phyloP scores from a whole-genome alignment of 2,797 vertebrate genomes.

The Notolabrus celidotus region DNA sequence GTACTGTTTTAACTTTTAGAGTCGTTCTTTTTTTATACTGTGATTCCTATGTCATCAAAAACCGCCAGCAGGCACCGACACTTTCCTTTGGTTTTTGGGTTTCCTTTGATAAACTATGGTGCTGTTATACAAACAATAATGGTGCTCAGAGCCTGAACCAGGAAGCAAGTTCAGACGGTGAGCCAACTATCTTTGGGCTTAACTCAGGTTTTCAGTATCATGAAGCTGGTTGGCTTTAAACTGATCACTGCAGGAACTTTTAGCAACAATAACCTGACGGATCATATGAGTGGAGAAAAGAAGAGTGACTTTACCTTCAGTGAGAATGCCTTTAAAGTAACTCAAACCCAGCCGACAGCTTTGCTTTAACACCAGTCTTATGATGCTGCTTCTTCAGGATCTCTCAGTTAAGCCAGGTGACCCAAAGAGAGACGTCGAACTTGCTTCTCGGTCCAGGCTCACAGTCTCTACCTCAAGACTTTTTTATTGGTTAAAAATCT shows the following conservation, averaged over 20 bases:
- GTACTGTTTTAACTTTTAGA: slow-evolving; percentile 38
- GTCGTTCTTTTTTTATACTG: slow-evolving; percentile 34
- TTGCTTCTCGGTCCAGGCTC: slow-evolving; percentile 33
- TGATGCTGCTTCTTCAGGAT: background rate
- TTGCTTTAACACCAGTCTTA: background rate
- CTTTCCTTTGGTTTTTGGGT: slow-evolving; percentile 33
- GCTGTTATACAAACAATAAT: slow-evolving; percentile 37
- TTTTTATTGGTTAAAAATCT: slow-evolving; percentile 52
- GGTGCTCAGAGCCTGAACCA: slow-evolving; percentile 43
- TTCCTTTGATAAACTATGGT: slow-evolving; percentile 33
- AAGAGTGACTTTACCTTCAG: background rate
- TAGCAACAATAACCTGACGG: background rate
- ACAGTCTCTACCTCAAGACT: slow-evolving; percentile 78
- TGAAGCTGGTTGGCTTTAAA: background rate
- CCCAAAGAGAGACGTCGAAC: slow-evolving; percentile 2
- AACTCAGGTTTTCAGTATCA: slow-evolving; percentile 16
- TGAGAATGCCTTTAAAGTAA: background rate
- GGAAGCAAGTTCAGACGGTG: slow-evolving; percentile 14
- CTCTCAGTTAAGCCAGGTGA: background rate
- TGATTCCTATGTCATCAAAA: slow-evolving; percentile 20
- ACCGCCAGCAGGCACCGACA: slow-evolving; percentile 61
- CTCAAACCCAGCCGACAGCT: background rate
- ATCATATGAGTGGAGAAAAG: too few relatives aligned
- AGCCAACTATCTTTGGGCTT: slow-evolving; percentile 18
- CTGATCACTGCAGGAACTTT: background rate